Evolutionary conservation across 2,797 vertebrate genomes (phyloP), one percentile per base, ranked within the genome.

Genomic region (Pantherophis alleghaniensis): DNA sequence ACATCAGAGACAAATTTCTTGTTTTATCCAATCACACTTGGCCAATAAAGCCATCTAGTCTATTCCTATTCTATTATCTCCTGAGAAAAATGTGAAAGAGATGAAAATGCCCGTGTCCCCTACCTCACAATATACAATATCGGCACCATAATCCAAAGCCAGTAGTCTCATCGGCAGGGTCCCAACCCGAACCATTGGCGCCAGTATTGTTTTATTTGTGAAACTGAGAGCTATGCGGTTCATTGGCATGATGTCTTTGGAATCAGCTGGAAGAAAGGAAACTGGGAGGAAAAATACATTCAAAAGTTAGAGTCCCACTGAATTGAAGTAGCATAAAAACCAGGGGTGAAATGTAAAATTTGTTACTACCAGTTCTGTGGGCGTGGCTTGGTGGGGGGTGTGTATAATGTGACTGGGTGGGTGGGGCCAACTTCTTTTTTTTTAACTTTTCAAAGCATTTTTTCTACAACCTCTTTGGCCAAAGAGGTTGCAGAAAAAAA

Each of bases 121-220:
- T 97, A 99, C 99, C 99, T 99, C 99, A 88, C 98, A 99, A 97
- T 99, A 99, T 61, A 99, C 99, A 61, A 99, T 97, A 93, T 99
- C 99, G 0, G 99, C 99, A 57, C 99, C 99, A 26, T 99, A 99
- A 97, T 99, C 99, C 97, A 99, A 97, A 22, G 99, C 99, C 69
- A 99, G 97, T 7, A 99, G 98, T 7, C 99, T 97, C 99, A 99
- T 99, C 0, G 99, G 99, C 14, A 99, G 97, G 0, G 99, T 99
- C 32, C 99, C 99, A 4, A 99, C 98, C 0, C 99, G 98, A 90
- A 99, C 99, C 99, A 99, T 99, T 0, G 99, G 99, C 9, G 99
- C 99, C 96, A 99, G 95, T 91, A 99, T 98, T 26, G 97, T 96
- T 95, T 99, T 98, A 87, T 98, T 98, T 2, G 87, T 96, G 88